These are phyloP conservation scores for Macrosteles quadrilineatus DNA, from an alignment of 1,140 invertebrate genomes.

Conservation along the genomic window DNA sequence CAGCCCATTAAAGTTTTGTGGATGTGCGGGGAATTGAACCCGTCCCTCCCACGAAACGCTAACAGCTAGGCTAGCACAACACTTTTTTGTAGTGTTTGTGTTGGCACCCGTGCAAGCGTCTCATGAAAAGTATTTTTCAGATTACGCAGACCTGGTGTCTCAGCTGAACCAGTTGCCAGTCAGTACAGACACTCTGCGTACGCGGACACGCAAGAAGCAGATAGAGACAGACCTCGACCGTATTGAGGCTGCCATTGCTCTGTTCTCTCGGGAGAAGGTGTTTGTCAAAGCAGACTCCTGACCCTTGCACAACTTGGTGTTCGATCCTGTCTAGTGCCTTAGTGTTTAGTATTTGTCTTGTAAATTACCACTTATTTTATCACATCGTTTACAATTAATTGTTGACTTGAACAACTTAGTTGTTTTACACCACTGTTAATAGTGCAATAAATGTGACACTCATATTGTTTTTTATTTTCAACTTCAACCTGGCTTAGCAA, in stretches of 20 bases:
- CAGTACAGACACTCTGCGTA: conserved; percentile 75
- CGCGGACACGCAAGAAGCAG: conserved; percentile 75
- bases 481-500: too few species aligned
- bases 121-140: too few species aligned
- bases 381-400: neutral
- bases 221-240: conserved; percentile 79
- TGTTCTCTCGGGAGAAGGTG: conserved; percentile 85
- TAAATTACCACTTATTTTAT: conserved; percentile 7
- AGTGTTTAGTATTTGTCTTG: neutral
- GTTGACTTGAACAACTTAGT: neutral
- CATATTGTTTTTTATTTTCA: too few species aligned
- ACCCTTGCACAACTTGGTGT: conserved; percentile 6
- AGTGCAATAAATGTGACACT: too few species aligned
- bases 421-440: too few species aligned
- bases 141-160: conserved; percentile 72
- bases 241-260: conserved; percentile 84
- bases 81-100: too few species aligned
- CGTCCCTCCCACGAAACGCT: too few species aligned
- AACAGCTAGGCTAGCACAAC: too few species aligned
- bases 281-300: conserved; percentile 57
- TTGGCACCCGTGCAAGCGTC: too few species aligned
- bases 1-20: too few species aligned
- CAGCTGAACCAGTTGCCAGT: conserved; percentile 83
- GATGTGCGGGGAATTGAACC: too few species aligned
- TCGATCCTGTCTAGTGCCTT: conserved; percentile 8